Base-by-base conservation (phyloP, 1,140 invertebrate species). In the Drosophila repletoides region DNA sequence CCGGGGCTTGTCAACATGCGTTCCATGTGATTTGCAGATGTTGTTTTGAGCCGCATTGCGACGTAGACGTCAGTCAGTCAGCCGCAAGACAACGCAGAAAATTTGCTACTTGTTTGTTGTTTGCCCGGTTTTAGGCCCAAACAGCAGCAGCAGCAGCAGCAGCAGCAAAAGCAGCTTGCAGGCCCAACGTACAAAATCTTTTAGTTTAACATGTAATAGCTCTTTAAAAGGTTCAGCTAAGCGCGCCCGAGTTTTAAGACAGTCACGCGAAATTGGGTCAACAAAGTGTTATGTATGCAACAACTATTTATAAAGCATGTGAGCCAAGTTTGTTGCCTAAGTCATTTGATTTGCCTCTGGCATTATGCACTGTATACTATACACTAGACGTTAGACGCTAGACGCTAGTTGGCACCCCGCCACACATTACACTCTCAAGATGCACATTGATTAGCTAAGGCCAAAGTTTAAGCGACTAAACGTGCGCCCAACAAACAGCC, bases 151-250 rank as follows among this genome's bases (percentile, higher is more conserved):
- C 43, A 33, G 17, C 53, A 24, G 24, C 12, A 26, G 22, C 7
- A 40, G 7, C 40, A 41, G 24, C 17, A 41, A 24, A 21, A 29
- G 26, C 29, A 38, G 5, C 19, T 1, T 24, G 21, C 26, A 41
- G 26, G 43, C 53, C 53, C 34, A 49, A 29, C 53, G 28, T 58
- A 28, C 67, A 70, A 53, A 81, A 83, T 83, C 68, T 84, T 74
- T 68, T 33, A 53, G 45, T 59, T 75, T 49, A 70, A 76, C 80
- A 76, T 80, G 80, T 84, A 84, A 84, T 80, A 86, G 80, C 80
- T 80, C 80, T 86, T 84, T 86, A 84, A 84, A 84, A 84, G 80
- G 80, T 84, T 80, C 60, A 79, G 40, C 65, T 69, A 67, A 70
- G 70, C 72, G 73, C 77, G 73, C 67, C 64, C 68, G 60, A 59